These are phyloP conservation scores for Drosophila formosana DNA, from an alignment of 2,888 invertebrate species.

Conservation along the genomic window DNA sequence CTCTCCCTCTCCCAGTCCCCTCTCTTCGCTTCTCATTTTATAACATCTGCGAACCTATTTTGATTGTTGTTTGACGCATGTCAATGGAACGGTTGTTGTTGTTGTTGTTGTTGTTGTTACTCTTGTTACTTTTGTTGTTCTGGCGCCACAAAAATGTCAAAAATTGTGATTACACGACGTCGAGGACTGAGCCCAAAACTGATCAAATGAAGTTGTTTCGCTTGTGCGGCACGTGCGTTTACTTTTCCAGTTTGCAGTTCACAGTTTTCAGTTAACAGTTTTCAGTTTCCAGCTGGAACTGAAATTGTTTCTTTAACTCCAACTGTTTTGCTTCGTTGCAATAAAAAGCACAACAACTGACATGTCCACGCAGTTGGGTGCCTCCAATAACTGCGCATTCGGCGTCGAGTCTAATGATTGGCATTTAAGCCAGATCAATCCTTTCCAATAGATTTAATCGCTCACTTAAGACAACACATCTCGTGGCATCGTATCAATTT, in stretches of 20 bases:
- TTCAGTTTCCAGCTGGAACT: constrained; percentile 4
- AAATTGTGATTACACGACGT: constrained; percentile 73
- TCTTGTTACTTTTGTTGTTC: constrained; percentile 30
- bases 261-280: constrained; percentile 18
- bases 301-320: constrained; percentile 36
- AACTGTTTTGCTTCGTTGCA: constrained; percentile 27
- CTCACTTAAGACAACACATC: background rate
- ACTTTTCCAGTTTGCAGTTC: constrained; percentile 60
- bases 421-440: constrained; percentile 46
- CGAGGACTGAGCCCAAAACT: constrained; percentile 53
- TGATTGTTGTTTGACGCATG: constrained; percentile 80
- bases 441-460: constrained; percentile 35
- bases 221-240: constrained; percentile 80
- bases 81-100: constrained; percentile 61
- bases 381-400: constrained; percentile 49
- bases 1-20: background rate
- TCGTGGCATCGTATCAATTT: constrained; percentile 4
- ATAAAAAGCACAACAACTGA: constrained; percentile 59
- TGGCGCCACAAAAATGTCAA: constrained; percentile 79
- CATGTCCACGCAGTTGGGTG: constrained; percentile 78
- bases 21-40: background rate
- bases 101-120: constrained; percentile 32
- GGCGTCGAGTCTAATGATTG: constrained; percentile 56
- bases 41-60: constrained; percentile 62
- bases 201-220: constrained; percentile 74